Base-by-base conservation (phyloP, 2,797 vertebrate species). In the Halcyon chelicuti region DNA sequence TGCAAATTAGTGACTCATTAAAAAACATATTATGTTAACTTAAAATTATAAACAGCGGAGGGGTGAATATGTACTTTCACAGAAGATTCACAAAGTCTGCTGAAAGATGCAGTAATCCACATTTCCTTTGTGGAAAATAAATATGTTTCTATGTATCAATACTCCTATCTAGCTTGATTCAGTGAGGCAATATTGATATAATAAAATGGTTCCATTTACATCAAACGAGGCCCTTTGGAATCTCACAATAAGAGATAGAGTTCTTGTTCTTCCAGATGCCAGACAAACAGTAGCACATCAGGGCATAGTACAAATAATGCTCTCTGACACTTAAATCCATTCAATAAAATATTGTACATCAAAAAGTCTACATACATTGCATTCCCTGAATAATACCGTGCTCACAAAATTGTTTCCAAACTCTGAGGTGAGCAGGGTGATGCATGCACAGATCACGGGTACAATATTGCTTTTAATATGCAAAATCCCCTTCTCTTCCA, bases 381-480 rank as follows among this genome's bases (percentile, higher is more conserved):
- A 33, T 74, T 88, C 74, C 62, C 67, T 77, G 86, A 90, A 86
- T 94, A 79, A 82, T 83, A 68, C 16, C 52, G 9, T 7, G 25
- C 83, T 89, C 74, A 82, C 61, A 77, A 94, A 95, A 95, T 74
- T 87, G 92, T 88, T 95, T 87, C 65, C 83, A 71, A 93, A 89
- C 80, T 92, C 83, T 55, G 92, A 94, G 80, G 86, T 95, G 88
- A 95, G 63, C 28, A 22, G 72, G 49, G 71, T 83, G 92, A 92
- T 92, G 66, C 92, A 21, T 52, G 51, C 74, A 68, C 2, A 23
- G 87, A 83, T 93, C 88, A 54, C 25, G 61, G 90, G 47, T 89
- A 80, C 78, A 90, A 28, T 80, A 93, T 89, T 93, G 83, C 90
- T 94, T 96, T 96, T 96, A 97, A 96, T 95, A 93, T 95, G 91